A percentile compares a stretch with the other conserved stretches of the same genome.
These are phyloP conservation scores for Megaleporinus macrocephalus DNA, from an alignment of 2,113 vertebrate genomes.

Conservation along the genomic window DNA sequence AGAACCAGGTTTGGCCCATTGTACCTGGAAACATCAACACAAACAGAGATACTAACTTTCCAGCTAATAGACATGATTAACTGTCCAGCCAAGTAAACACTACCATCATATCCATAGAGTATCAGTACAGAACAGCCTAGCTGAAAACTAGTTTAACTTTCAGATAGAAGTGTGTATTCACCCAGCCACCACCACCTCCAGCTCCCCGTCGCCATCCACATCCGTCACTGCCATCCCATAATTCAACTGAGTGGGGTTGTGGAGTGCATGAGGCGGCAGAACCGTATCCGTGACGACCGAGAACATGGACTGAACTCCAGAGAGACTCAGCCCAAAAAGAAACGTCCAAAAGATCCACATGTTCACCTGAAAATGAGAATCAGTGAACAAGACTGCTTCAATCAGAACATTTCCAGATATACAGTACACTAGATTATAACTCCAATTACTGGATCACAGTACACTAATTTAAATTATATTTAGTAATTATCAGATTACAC, in stretches of 20 bases:
- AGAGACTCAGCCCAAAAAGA: slow-evolving; percentile 73
- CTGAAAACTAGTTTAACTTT: too few relatives aligned
- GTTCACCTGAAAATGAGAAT: slow-evolving; percentile 33
- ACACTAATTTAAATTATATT: too few relatives aligned
- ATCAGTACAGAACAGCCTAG: too few relatives aligned
- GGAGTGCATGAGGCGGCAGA: slow-evolving; percentile 85
- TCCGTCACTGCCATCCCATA: slow-evolving; percentile 94
- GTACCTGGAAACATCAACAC: slow-evolving; percentile 75
- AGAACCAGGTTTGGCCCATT: slow-evolving; percentile 93
- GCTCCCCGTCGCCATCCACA: slow-evolving; percentile 87
- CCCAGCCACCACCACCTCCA: slow-evolving; percentile 94
- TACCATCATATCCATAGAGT: too few relatives aligned
- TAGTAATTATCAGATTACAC: too few relatives aligned
- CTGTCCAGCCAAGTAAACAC: neutral
- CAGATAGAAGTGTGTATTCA: too few relatives aligned
- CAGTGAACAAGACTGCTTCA: too few relatives aligned
- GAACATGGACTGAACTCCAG: slow-evolving; percentile 84
- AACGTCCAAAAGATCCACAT: slow-evolving; percentile 72
- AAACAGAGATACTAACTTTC: neutral
- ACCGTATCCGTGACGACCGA: slow-evolving; percentile 78
- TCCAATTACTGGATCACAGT: too few relatives aligned
- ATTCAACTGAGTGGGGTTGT: slow-evolving; percentile 93
- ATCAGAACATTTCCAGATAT: too few relatives aligned
- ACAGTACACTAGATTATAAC: too few relatives aligned
- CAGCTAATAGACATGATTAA: neutral